Evolutionary conservation across 2,888 invertebrate species (phyloP), one percentile per base, ranked within the genome.

Genomic region (Protodeltote pygarga): DNA sequence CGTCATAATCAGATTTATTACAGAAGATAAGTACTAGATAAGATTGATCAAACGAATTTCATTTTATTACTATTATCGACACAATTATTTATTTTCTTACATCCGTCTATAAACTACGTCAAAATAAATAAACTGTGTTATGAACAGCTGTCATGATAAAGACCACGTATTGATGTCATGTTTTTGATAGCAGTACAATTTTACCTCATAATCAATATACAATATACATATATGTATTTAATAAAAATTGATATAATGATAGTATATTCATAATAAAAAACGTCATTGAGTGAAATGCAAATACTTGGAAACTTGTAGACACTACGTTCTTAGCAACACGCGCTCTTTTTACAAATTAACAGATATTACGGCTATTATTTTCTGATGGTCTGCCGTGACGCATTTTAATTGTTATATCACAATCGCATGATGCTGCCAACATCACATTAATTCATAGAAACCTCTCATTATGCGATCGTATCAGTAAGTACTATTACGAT

Each of bases 391-490:
- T 17, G 15, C 15, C 13, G 33, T 61, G 61, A 45, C 28, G 46
- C 38, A 29, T 38, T 27, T 28, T 41, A 40, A 45, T 62, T 35
- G 25, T 41, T 63, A 29, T 49, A 65, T 45, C 44, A 53, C 35
- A 39, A 42, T 47, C 39, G 67, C 58, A 47, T 63, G 64, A 63
- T 41, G 34, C 49, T 33, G 25, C 34, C 14, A 29, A 19, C 21
- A 66, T 50, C 39, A 40, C 14, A 48, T 50, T 37, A 1, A 42
- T 46, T 37, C 28, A 35, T 41, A 57, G 59, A 53, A 52, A 52
- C 38, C 34, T 27, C 38, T 48, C 41, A 60, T 60, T 48, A 45
- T 15, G 28, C 20, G 65, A 65, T 65, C 10, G 17, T 48, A 46
- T 60, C 61, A 32, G 9, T 16, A 11, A 3, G 6, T 27, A 33